These are phyloP conservation scores for Poeciliopsis turrubarensis DNA, from an alignment of 2,113 vertebrate genomes.

Conservation along the genomic window DNA sequence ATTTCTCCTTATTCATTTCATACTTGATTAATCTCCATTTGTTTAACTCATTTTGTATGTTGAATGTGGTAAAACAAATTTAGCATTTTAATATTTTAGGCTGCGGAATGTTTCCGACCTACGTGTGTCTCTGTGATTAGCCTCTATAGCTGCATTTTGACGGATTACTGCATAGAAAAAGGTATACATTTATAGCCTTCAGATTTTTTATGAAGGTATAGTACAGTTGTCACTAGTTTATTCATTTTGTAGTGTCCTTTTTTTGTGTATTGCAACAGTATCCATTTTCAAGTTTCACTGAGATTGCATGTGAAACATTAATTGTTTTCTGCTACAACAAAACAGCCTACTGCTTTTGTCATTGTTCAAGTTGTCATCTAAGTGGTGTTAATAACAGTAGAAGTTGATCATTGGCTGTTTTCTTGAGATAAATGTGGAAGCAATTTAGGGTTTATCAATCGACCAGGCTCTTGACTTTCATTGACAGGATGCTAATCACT, in stretches of 20 bases:
- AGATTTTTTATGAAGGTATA: neutral
- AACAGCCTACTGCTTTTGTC: neutral
- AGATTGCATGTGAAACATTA: neutral
- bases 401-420: constrained; percentile 43
- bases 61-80: neutral
- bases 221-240: neutral
- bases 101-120: neutral
- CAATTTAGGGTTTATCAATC: constrained; percentile 49
- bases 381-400: constrained; percentile 1
- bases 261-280: neutral
- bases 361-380: neutral
- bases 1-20: neutral
- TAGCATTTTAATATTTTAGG: neutral
- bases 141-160: neutral
- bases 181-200: neutral
- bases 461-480: constrained; percentile 32
- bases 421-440: constrained; percentile 20
- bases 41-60: neutral
- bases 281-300: neutral
- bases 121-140: neutral
- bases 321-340: neutral
- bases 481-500: constrained; percentile 47
- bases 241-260: neutral
- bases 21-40: neutral
- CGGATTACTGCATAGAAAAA: neutral